Base-by-base conservation (phyloP, 2,888 invertebrate genomes). In the Lasioglossum morio region DNA sequence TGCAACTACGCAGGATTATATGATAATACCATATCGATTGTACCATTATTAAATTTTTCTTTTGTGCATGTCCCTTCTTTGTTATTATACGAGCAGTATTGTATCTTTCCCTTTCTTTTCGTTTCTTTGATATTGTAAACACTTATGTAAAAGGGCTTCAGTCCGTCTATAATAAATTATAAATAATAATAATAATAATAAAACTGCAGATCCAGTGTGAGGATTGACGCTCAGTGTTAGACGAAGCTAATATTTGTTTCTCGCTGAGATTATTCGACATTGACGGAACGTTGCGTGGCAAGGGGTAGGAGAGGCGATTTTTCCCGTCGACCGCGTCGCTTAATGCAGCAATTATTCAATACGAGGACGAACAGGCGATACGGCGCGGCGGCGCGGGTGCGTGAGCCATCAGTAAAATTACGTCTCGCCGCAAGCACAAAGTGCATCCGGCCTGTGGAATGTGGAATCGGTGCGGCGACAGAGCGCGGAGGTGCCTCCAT, bases 401-500 rank as follows among this genome's bases (percentile, higher is more conserved):
- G 74, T 37, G 23, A 69, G 34, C 69, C 34, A 69, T 69, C 69
- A 69, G 40, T 23, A 37, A 66, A 85, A 83, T 85, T 57, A 79
- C 70, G 72, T 40, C 53, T 43, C 53, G 27, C 37, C 66, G 8
- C 66, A 66, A 66, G 66, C 66, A 66, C 77, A 66, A 79, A 76
- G 75, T 79, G 84, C 84, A 85, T 83, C 84, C 78, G 34, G 23
- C 75, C 63, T 16, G 69, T 12, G 53, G 83, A 72, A 78, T 70
- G 75, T 34, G 75, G 76, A 48, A 37, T 43, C 40, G 43, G 19
- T 46, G 34, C 48, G 76, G 37, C 60, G 27, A 14, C 27, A 14
- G 60, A 16, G 27, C 60, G 60, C 77, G 69, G 75, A 19, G 53
- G 8, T n/a, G 53, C 23, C 66, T 60, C 46, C 46, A 72, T 70